Evolutionary conservation across 2,888 invertebrate genomes (phyloP).

Genomic region (Dilophus febrilis): DNA sequence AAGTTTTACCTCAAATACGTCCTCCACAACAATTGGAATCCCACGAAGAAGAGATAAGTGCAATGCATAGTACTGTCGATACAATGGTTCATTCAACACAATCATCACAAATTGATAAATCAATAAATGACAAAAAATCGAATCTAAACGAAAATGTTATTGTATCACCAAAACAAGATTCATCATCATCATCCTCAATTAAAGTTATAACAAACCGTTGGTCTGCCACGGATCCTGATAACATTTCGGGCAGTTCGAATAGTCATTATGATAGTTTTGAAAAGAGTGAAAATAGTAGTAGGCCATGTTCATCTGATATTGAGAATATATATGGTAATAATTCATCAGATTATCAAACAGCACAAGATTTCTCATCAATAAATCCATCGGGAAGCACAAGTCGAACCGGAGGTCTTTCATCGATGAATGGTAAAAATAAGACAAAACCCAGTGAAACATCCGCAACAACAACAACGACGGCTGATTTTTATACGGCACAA

Average conservation of each 20-base stretch:
- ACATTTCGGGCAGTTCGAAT: slow-evolving; percentile 74
- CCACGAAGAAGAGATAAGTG: slow-evolving; percentile 15
- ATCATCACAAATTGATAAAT: too few relatives aligned
- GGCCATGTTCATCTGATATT: slow-evolving; percentile 74
- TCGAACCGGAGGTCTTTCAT: too few relatives aligned
- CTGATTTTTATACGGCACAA: slow-evolving; percentile 72
- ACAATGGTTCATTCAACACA: too few relatives aligned
- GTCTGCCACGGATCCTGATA: slow-evolving; percentile 61
- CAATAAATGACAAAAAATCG: too few relatives aligned
- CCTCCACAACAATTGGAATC: slow-evolving; percentile 27
- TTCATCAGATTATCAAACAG: slow-evolving; percentile 76
- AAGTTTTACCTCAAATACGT: slow-evolving; percentile 35
- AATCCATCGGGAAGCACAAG: slow-evolving; percentile 32
- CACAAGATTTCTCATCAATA: slow-evolving; percentile 54
- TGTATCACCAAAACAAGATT: neutral
- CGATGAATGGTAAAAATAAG: neutral
- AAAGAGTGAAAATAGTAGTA: slow-evolving; percentile 53
- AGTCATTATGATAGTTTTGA: slow-evolving; percentile 82
- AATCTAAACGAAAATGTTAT: neutral
- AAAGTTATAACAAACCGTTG: slow-evolving; percentile 42
- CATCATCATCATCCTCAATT: slow-evolving; percentile 22
- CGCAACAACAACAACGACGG: slow-evolving; percentile 30
- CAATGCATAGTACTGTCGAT: neutral
- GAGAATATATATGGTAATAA: slow-evolving; percentile 60
- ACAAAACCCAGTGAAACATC: too few relatives aligned